These are phyloP conservation scores for Orchestia grillus DNA, from an alignment of 1,140 invertebrate genomes.

Conservation along the genomic window DNA sequence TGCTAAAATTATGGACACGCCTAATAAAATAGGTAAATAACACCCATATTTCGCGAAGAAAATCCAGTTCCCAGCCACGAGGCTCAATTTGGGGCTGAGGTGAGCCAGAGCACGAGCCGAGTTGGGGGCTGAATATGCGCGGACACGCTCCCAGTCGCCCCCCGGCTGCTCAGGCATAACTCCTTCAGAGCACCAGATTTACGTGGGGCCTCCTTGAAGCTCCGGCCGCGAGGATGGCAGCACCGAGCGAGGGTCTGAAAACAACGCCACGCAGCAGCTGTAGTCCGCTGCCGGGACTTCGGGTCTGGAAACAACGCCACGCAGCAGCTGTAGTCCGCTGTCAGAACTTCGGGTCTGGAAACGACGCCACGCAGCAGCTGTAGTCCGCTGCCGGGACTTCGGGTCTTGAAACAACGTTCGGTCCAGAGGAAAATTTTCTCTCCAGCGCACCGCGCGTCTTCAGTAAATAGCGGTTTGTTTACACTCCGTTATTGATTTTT, in stretches of 20 bases:
- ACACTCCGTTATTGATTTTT: not conserved
- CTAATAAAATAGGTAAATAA: not conserved
- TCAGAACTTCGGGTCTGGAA: not conserved
- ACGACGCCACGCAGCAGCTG: not conserved
- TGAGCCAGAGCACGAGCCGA: not conserved
- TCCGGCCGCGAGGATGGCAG: not conserved
- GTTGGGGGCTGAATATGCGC: not conserved
- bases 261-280: not conserved
- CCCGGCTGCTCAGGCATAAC: not conserved
- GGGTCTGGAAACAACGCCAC: not conserved
- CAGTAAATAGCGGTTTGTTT: not conserved
- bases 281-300: not conserved
- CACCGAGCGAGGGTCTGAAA: not conserved
- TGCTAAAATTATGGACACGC: too few relatives aligned
- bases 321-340: not conserved
- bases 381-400: not conserved
- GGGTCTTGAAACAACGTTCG: not conserved
- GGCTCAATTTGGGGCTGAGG: not conserved
- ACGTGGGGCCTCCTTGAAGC: not conserved
- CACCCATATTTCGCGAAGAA: not conserved
- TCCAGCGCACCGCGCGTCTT: not conserved
- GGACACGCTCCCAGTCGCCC: not conserved
- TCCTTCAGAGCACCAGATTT: constrained; percentile 16
- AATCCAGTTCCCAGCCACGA: not conserved
- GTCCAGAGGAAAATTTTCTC: not conserved